Percentiles rank a stretch among this genome's conserved stretches.
These are phyloP conservation scores for Brachionus koreanus DNA, from an alignment of 1,140 invertebrate species.

Conservation along the genomic window DNA sequence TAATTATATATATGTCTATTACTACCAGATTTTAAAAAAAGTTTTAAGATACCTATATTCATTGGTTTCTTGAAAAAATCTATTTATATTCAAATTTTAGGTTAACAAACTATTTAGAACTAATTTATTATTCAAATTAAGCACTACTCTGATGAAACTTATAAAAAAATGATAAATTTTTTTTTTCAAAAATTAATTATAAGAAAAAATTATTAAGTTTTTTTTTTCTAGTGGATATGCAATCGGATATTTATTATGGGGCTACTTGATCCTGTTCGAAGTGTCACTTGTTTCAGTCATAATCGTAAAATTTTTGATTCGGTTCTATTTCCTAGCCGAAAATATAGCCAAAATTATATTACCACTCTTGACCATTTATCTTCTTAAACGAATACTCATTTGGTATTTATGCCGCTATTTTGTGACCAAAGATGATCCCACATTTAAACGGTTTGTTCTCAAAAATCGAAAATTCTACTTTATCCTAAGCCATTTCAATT, in stretches of 20 bases:
- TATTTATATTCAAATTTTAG: no score
- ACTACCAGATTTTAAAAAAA: no score
- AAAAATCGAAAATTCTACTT: conserved; percentile 39
- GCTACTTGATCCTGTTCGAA: conserved; percentile 38
- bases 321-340: conserved; percentile 18
- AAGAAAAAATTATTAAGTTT: neutral
- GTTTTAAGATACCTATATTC: no score
- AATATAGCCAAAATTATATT: conserved; percentile 40
- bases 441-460: neutral
- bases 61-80: no score
- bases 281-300: conserved; percentile 1
- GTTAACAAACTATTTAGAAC: no score
- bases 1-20: no score
- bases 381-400: conserved; percentile 20
- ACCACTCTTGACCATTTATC: conserved; percentile 25
- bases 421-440: neutral
- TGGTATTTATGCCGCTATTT: conserved; percentile 19
- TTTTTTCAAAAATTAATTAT: neutral
- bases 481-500: conserved; percentile 43
- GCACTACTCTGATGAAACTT: no score
- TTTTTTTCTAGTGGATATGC: conserved; percentile 35
- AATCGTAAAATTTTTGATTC: conserved; percentile 11
- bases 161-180: no score
- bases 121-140: no score
- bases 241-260: conserved; percentile 44